Conservation (phyloP, 2,888 invertebrate species). For the Trissolcus japonicus region DNA sequence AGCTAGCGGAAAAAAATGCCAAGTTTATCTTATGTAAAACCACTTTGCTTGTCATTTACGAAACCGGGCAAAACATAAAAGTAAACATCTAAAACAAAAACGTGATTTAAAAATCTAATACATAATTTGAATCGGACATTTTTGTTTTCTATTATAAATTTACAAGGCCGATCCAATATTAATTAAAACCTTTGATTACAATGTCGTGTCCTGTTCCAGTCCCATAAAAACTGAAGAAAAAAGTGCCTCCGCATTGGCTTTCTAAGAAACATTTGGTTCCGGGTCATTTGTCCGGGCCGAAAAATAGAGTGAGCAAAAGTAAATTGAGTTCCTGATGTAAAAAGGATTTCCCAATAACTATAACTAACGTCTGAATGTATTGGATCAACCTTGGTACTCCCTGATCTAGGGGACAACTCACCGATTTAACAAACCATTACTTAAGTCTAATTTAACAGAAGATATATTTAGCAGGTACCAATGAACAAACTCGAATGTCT, state of each 20-base stretch:
- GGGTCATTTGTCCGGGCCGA: too few species aligned
- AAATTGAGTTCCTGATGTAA: slow-evolving; percentile 45
- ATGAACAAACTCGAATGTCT: slow-evolving; percentile 20
- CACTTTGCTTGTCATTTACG: neutral
- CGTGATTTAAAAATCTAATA: neutral
- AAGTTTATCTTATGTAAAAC: slow-evolving; percentile 18
- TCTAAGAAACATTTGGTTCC: neutral
- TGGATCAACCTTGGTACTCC: slow-evolving; percentile 69
- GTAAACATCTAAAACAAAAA: neutral
- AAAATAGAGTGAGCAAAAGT: neutral
- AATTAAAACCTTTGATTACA: too few species aligned
- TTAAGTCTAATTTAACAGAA: slow-evolving; percentile 55
- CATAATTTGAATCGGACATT: neutral
- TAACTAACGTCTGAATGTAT: slow-evolving; percentile 62
- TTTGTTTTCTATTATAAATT: too few species aligned
- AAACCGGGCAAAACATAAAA: too few species aligned
- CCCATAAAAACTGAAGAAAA: neutral
- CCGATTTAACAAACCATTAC: slow-evolving; percentile 57
- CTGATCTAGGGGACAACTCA: slow-evolving; percentile 59
- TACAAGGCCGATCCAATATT: too few species aligned
- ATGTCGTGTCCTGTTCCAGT: too few species aligned
- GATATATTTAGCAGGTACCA: slow-evolving; percentile 32
- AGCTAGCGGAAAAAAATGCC: slow-evolving; percentile 37
- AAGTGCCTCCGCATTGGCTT: neutral
- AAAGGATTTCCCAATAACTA: slow-evolving; percentile 58